Conservation (phyloP, 2,888 invertebrate species). For the Cryptocephalus moraei region DNA sequence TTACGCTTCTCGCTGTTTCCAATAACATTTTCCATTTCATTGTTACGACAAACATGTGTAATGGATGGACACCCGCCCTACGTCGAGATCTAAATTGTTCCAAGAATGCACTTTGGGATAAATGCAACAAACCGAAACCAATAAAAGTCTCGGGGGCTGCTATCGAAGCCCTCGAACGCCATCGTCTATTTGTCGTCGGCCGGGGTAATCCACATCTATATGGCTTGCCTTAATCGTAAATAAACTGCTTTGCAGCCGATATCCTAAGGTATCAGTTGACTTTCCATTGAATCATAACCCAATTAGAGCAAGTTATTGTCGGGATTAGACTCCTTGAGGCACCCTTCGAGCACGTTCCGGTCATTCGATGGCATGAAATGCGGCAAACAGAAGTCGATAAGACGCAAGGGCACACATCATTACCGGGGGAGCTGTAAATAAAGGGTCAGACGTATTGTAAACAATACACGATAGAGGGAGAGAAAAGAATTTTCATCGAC, state of each 20-base stretch:
- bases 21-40: too few species aligned
- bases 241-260: slow-evolving; percentile 1
- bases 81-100: too few species aligned
- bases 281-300: slow-evolving; percentile 9
- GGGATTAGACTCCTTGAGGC: slow-evolving; percentile 6
- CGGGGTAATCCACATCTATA: too few species aligned
- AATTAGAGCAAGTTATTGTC: slow-evolving; percentile 11
- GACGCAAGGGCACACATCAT: slow-evolving; percentile 22
- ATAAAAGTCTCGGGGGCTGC: too few species aligned
- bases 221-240: slow-evolving; percentile 3
- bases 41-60: too few species aligned
- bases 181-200: too few species aligned
- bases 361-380: slow-evolving; percentile 22
- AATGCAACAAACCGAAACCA: too few species aligned
- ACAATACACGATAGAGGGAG: slow-evolving; percentile 7
- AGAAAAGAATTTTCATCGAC: too few species aligned
- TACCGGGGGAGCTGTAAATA: slow-evolving; percentile 23
- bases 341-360: slow-evolving; percentile 23
- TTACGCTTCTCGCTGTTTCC: too few species aligned
- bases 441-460: slow-evolving; percentile 22
- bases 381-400: slow-evolving; percentile 21
- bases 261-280: slow-evolving; percentile 1
- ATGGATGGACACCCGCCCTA: too few species aligned
- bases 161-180: too few species aligned
- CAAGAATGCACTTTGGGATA: too few species aligned